Evolutionary conservation across 2,888 invertebrate genomes (phyloP).

Genomic region (Caenorhabditis sp.): DNA sequence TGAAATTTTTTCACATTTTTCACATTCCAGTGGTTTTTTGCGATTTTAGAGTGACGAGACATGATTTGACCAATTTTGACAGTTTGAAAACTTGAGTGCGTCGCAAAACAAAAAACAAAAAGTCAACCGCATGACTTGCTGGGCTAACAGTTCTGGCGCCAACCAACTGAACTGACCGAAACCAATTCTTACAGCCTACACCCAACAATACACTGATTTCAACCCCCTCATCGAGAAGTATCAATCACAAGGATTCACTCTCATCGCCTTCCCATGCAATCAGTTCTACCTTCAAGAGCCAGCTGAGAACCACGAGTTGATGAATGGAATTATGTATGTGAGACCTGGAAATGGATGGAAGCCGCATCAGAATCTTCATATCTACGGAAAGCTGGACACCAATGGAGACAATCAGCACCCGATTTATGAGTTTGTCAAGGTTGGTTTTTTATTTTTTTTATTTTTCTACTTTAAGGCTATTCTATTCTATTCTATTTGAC

Average conservation of each 20-base stretch:
- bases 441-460: too few relatives aligned
- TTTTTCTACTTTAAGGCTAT: too few relatives aligned
- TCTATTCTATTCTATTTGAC: too few relatives aligned
- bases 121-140: constrained; percentile 40
- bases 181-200: constrained; percentile 80
- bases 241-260: constrained; percentile 78
- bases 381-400: constrained; percentile 83
- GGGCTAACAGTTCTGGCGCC: constrained; percentile 39
- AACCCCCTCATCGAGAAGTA: constrained; percentile 82
- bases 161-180: constrained; percentile 28
- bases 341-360: constrained; percentile 83
- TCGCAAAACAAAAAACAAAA: constrained; percentile 8
- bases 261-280: constrained; percentile 83
- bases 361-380: constrained; percentile 82
- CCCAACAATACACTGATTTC: constrained; percentile 83
- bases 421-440: constrained; percentile 83
- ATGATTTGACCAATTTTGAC: too few relatives aligned
- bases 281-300: constrained; percentile 83
- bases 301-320: constrained; percentile 82
- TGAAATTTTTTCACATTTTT: not conserved
- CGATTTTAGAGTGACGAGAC: too few relatives aligned
- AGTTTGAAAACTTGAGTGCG: too few relatives aligned
- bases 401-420: constrained; percentile 83
- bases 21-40: too few relatives aligned
- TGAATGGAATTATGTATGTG: constrained; percentile 82